These are phyloP conservation scores for Zootermopsis nevadensis DNA, from an alignment of 2,888 invertebrate species.

Conservation along the genomic window DNA sequence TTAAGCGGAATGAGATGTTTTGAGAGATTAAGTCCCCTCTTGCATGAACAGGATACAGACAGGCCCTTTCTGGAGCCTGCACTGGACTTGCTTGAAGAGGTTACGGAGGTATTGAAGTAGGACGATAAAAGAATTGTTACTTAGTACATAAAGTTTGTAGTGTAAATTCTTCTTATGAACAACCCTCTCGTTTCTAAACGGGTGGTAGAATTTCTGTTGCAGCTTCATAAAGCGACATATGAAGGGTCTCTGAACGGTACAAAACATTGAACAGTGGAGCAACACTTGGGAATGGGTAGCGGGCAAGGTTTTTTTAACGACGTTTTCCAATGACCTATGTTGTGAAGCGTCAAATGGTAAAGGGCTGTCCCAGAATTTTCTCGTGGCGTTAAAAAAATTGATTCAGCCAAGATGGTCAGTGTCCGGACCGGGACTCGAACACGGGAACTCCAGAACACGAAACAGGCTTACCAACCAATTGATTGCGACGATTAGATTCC, in stretches of 20 bases:
- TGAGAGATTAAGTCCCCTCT: background rate
- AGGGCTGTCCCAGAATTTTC: too few species aligned
- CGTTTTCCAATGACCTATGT: background rate
- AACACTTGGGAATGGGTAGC: background rate
- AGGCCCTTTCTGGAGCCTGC: background rate
- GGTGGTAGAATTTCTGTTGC: background rate
- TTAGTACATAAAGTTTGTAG: background rate
- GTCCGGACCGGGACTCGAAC: too few species aligned
- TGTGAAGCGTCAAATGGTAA: background rate
- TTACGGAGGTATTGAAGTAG: background rate
- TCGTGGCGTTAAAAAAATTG: too few species aligned
- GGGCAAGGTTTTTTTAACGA: background rate
- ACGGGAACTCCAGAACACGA: too few species aligned
- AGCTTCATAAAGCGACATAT: background rate
- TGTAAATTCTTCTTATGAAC: conserved; percentile 6
- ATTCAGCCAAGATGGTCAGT: too few species aligned
- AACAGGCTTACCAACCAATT: too few species aligned
- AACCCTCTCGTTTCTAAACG: background rate
- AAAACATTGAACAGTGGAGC: background rate
- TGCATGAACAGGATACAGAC: background rate
- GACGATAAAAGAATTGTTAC: conserved; percentile 9
- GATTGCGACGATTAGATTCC: too few species aligned
- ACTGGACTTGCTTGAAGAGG: conserved; percentile 8
- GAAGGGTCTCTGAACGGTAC: background rate
- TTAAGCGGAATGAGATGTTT: too few species aligned